Evolutionary conservation across 1,140 invertebrate species (phyloP).

Genomic region (Dinoponera quadriceps): DNA sequence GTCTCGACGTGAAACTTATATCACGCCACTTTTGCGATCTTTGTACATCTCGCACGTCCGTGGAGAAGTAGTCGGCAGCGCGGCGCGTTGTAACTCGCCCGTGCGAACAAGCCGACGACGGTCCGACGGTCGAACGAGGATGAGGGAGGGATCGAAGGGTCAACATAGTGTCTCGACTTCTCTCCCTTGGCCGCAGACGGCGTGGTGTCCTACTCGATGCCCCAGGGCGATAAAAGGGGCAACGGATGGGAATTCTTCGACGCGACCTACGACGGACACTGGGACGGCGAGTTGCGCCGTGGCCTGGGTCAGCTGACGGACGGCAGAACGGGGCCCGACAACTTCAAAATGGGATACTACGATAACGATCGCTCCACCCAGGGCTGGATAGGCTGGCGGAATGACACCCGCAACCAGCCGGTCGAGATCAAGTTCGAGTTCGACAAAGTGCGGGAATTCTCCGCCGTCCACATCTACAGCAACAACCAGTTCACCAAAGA

Average conservation of each 20-base stretch:
- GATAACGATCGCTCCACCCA: slow-evolving; percentile 86
- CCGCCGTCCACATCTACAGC: slow-evolving; percentile 91
- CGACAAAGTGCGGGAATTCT: slow-evolving; percentile 94
- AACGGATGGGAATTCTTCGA: slow-evolving; percentile 92
- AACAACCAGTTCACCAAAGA: slow-evolving; percentile 93
- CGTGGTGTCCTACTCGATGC: slow-evolving; percentile 92
- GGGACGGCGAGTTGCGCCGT: slow-evolving; percentile 87
- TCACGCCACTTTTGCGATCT: not conserved
- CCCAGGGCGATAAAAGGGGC: slow-evolving; percentile 91
- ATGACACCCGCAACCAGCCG: slow-evolving; percentile 89
- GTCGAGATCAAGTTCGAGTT: slow-evolving; percentile 95
- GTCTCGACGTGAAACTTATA: not conserved
- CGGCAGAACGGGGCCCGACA: slow-evolving; percentile 89
- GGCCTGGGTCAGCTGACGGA: slow-evolving; percentile 92
- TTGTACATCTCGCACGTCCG: not conserved
- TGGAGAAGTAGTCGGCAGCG: not conserved
- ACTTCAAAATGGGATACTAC: slow-evolving; percentile 90
- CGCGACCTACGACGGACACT: slow-evolving; percentile 92
- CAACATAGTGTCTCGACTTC: slow-evolving; percentile 73
- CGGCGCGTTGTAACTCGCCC: not conserved
- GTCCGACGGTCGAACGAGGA: not conserved
- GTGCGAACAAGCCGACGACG: slow-evolving; percentile 3
- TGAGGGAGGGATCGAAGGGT: not conserved
- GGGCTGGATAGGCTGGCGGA: slow-evolving; percentile 97
- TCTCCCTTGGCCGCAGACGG: slow-evolving; percentile 87